Conservation (phyloP, 2,113 vertebrate genomes). For the Carassius auratus region DNA sequence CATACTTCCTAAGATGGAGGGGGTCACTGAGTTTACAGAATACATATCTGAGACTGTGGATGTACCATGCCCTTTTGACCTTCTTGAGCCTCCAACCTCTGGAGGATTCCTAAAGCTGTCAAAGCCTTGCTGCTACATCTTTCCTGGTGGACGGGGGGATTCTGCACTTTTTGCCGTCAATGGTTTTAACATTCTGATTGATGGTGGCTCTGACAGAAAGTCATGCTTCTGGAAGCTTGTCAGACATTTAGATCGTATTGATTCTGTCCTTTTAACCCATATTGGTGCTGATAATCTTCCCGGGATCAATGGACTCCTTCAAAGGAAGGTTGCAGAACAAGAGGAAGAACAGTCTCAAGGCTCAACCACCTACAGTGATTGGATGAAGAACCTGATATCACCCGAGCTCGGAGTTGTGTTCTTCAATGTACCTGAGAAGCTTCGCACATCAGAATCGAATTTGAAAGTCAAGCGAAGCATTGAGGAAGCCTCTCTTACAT, state of each 20-base stretch:
- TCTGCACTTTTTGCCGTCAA: slow-evolving; percentile 98
- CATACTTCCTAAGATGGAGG: slow-evolving; percentile 86
- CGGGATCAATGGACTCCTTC: slow-evolving; percentile 95
- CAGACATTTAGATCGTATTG: slow-evolving; percentile 94
- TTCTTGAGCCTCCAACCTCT: slow-evolving; percentile 94
- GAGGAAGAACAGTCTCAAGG: slow-evolving; percentile 94
- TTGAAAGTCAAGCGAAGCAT: slow-evolving; percentile 95
- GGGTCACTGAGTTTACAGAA: slow-evolving; percentile 87
- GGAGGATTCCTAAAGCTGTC: slow-evolving; percentile 97
- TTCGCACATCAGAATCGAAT: slow-evolving; percentile 89
- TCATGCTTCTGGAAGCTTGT: slow-evolving; percentile 99
- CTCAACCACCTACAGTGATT: slow-evolving; percentile 91
- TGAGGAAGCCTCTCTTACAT: slow-evolving; percentile 91
- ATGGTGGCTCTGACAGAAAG: slow-evolving; percentile 93
- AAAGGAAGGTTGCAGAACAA: slow-evolving; percentile 94
- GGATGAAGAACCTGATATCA: slow-evolving; percentile 98
- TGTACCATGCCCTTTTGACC: slow-evolving; percentile 92
- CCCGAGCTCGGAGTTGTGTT: slow-evolving; percentile 97
- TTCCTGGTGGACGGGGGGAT: slow-evolving; percentile 96
- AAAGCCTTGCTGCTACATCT: slow-evolving; percentile 98
- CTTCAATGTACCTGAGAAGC: slow-evolving; percentile 95
- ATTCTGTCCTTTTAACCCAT: slow-evolving; percentile 94
- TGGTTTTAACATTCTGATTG: slow-evolving; percentile 96
- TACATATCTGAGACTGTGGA: slow-evolving; percentile 91
- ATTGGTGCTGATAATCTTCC: slow-evolving; percentile 97